Evolutionary conservation across 2,113 vertebrate genomes (phyloP), one percentile per base, ranked within the genome.

Genomic region (Meleagris gallopavo): DNA sequence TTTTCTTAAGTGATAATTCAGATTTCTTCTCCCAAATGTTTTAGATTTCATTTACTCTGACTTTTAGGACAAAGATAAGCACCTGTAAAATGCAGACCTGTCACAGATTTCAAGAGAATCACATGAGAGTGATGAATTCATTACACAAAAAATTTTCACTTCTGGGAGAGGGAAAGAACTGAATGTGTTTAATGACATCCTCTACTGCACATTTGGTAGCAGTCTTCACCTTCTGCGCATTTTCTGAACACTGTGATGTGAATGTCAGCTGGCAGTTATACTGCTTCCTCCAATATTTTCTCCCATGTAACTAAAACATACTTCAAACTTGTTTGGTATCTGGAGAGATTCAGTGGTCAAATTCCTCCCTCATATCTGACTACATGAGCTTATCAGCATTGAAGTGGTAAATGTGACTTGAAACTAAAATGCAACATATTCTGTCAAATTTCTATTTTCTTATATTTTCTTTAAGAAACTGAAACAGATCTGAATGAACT

Each of bases 121-220:
- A 36, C 24, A 21, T 13, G 27, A 54, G 6, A 11, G 10, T 3
- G 2, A 38, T 0, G 5, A 75, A 27, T 9, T 60, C 11, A 5
- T 3, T 24, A 45, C 1, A 10, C 10, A 48, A 7, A 13, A 0
- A 14, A 9, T 38, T 82, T 94, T 57, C 58, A 54, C 8, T 24
- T 67, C 34, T 10, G 3, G 14, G 14, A 17, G 5, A 7, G 24
- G 32, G 41, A 24, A 81, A 71, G n/a, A 50, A 43, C n/a, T 25
- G 17, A 50, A 66, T n/a, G 4, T 27, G 7, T 67, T 67, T 40
- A 64, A 2, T 30, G 32, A 21, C 20, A 64, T 21, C 6, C 8
- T 84, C 21, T 64, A 9, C 32, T 45, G 21, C 52, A 65, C 1
- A 8, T 72, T 75, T 75, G 5, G 10, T 76, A 38, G 3, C 11